Evolutionary conservation across 1,140 invertebrate species (phyloP), one percentile per base, ranked within the genome.

Genomic region (Papilio machaon): DNA sequence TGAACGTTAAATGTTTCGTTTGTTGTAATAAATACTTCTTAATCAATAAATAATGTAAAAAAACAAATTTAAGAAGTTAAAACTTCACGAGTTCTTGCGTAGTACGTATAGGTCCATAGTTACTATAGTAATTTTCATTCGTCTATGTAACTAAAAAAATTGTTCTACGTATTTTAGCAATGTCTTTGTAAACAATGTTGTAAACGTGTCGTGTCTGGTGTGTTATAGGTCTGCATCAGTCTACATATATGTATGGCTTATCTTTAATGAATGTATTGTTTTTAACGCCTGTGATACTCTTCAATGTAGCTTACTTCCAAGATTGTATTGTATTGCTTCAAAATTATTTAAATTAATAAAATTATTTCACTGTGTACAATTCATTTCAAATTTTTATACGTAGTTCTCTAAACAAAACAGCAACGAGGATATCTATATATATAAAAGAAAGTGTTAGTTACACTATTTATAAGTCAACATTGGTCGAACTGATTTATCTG

Each of bases 101-200:
- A 58, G 54, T 58, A 54, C 46, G 7, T 10, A 13, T 58, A 58
- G 54, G 6, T 58, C 54, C 0, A 10, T 6, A 43, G 38, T 52
- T 58, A 19, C 17, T 19, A 58, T 58, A 58, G n/a, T 7, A 58
- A 6, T n/a, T 9, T 4, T 4, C 23, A 64, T 30, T 13, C 9
- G 19, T 64, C 23, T 30, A 64, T 30, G 9, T 64, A 5, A 64
- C 23, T 23, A 30, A 70, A 70, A 30, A 13, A 70, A 35, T 70
- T 38, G 64, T 70, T 70, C 64, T 70, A 70, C 64, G 64, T 70
- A 30, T 70, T 70, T 35, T 67, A 67, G 64, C 64, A 67, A 70
- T 70, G 64, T 70, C 19, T 64, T 70, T 70, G 64, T 70, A 70
- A 70, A 70, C 35, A 30, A 60, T 60, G 8, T 64, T 60, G 5